A percentile compares a stretch with the other conserved stretches of the same genome.
phyloP scores from a whole-genome alignment of 2,797 vertebrate genomes.

The Tympanoctomys barrerae region DNA sequence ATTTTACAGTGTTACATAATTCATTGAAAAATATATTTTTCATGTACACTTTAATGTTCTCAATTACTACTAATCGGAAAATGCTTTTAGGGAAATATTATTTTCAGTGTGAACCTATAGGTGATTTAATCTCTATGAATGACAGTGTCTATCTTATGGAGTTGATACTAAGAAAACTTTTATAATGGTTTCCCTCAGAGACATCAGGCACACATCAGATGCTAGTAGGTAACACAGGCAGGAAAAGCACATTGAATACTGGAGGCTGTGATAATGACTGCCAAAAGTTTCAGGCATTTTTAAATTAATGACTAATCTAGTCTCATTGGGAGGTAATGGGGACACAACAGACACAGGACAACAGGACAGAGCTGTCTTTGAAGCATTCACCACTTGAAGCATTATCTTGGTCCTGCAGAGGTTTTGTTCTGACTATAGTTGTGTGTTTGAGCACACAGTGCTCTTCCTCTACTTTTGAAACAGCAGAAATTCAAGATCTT shows the following conservation, averaged over 20 bases:
- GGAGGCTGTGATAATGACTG: background rate
- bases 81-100: background rate
- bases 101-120: background rate
- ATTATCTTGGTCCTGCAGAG: background rate
- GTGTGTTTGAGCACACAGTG: background rate
- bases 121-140: background rate
- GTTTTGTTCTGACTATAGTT: background rate
- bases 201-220: background rate
- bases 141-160: background rate
- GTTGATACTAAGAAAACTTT: background rate
- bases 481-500: background rate
- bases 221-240: background rate
- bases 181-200: background rate
- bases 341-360: background rate
- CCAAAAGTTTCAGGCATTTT: background rate
- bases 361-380: background rate
- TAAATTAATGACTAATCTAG: background rate
- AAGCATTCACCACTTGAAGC: background rate
- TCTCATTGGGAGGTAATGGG: background rate
- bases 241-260: background rate
- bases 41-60: background rate
- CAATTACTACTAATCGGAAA: background rate
- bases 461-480: background rate
- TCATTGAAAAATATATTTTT: background rate
- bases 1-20: background rate